Conservation (phyloP, 2,797 vertebrate species). For the Ptychadena robeensis region DNA sequence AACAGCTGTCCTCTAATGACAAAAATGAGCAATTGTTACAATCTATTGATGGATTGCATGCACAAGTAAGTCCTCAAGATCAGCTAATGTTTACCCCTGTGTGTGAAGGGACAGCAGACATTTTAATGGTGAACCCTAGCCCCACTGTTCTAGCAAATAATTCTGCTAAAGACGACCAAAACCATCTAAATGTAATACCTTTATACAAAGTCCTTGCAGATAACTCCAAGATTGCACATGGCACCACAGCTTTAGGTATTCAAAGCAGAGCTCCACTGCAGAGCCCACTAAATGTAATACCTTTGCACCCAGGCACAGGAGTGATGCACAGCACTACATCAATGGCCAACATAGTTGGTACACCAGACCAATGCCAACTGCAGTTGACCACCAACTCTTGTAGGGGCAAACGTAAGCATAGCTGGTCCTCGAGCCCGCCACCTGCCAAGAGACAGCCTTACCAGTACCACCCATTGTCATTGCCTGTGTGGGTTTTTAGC, state of each 20-base stretch:
- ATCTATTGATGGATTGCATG: not conserved
- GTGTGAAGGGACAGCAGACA: not conserved
- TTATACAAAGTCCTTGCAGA: not conserved
- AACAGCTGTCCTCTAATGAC: not conserved
- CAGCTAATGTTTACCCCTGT: not conserved
- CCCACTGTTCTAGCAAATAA: not conserved
- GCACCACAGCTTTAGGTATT: not conserved
- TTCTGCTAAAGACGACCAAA: not conserved
- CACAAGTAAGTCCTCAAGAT: not conserved
- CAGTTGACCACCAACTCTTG: not conserved
- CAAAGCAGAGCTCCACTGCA: not conserved
- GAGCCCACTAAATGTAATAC: not conserved
- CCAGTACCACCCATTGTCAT: not conserved
- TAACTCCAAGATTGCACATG: not conserved
- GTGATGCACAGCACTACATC: not conserved
- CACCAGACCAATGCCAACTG: not conserved
- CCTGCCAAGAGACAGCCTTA: slow-evolving; percentile 33
- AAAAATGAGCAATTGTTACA: not conserved
- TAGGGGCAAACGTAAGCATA: slow-evolving; percentile 36
- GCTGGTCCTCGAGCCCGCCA: slow-evolving; percentile 19
- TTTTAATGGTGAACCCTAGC: not conserved
- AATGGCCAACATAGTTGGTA: not conserved
- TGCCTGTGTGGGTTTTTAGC: slow-evolving; percentile 27
- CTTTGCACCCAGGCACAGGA: not conserved
- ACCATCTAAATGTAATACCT: not conserved